These are phyloP conservation scores for Macrotis lagotis DNA, from an alignment of 2,113 vertebrate species.

Conservation along the genomic window DNA sequence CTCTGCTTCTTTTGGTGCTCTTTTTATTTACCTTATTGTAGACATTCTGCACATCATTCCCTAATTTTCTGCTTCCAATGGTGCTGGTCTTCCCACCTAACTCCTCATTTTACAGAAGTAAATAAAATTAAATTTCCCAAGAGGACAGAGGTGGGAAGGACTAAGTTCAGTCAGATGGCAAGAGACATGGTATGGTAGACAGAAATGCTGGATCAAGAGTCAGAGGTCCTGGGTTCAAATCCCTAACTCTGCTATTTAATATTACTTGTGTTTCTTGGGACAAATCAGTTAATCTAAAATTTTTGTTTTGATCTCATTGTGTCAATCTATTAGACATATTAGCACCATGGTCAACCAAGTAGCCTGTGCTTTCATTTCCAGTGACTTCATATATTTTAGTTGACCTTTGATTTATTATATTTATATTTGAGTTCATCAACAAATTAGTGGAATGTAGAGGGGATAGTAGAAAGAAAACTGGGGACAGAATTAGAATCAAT, in stretches of 20 bases:
- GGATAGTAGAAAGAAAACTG: neutral
- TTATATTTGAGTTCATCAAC: neutral
- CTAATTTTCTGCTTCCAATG: neutral
- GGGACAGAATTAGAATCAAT: neutral
- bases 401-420: neutral
- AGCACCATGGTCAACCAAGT: neutral
- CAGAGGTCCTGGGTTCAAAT: neutral
- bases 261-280: neutral
- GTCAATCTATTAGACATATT: neutral
- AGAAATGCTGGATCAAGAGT: neutral
- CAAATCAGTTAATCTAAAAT: neutral
- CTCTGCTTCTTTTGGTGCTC: neutral
- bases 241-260: neutral
- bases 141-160: neutral
- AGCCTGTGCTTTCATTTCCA: neutral
- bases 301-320: neutral
- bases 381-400: neutral
- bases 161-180: neutral
- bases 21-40: neutral
- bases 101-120: neutral
- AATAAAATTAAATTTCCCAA: neutral
- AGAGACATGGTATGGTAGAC: neutral
- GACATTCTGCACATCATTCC: neutral
- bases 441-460: neutral
- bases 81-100: neutral